Evolutionary conservation across 2,888 invertebrate species (phyloP), one percentile per base, ranked within the genome.

Genomic region (Chloroclysta siterata): DNA sequence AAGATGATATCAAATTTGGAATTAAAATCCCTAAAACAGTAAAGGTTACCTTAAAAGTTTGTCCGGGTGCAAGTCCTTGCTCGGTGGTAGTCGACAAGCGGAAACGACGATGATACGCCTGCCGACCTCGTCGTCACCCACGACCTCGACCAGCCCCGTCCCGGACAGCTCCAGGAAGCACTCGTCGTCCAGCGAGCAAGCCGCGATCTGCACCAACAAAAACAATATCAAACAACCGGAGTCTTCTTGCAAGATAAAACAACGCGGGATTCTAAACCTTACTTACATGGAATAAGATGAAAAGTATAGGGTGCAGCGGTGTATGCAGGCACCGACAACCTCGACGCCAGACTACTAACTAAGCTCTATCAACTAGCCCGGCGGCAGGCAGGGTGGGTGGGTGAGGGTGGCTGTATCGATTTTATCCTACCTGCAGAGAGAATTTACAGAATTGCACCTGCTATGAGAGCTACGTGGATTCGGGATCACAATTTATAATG

Each of bases 21-120:
- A 17, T 15, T 36, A 39, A 39, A 39, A 36, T n/a, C n/a, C 22
- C 22, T 22, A 3, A 22, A 22, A 22, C n/a, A 22, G 22, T 22
- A 2, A 22, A 22, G 22, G 22, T 22, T 22, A 93, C 93, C 84
- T 87, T 11, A 93, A 79, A 42, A 93, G 75, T 68, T 79, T 84
- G 61, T 92, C 91, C 0, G 88, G 97, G 77, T 96, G 95, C 67
- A 97, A 87, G 67, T 95, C 95, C 81, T 96, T 96, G 83, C 95
- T 97, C 53, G 96, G 95, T 0, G 98, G 98, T 66, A 95, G 85
- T 29, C 93, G 86, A 88, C 98, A 99, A 7, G 99, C 99, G 67
- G 98, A 99, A 60, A 99, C 97, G 48, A 99, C 97, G 79, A 99
- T 98, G 76, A 99, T 97, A 84, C 99, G 98, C 70, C 99, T 95